Base-by-base conservation (phyloP, 2,888 invertebrate genomes). In the Xiphydria camelus region DNA sequence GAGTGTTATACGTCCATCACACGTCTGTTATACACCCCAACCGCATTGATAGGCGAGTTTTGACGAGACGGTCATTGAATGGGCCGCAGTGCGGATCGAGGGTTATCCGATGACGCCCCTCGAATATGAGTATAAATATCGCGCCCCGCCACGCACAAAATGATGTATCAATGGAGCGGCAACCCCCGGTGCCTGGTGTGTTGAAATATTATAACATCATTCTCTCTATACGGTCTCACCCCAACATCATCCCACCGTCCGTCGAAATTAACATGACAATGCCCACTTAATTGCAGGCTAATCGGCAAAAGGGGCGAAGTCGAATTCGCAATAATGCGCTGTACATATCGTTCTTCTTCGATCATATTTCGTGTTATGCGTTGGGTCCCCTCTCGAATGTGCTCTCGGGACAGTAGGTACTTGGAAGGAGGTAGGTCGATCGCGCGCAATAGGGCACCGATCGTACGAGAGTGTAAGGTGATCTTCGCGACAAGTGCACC, bases 181-280 rank as follows among this genome's bases (percentile, higher is more conserved):
- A 64, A 65, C 67, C 64, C 65, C 68, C 57, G 61, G 56, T 62
- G 62, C 64, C 58, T 55, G 45, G 38, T 61, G 69, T 67, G 67
- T 68, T 70, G 74, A 74, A 74, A 74, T 73, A 74, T 74, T 73
- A 72, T 72, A 72, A 73, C 68, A 70, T 71, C 62, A 67, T 67
- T 67, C 61, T 64, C 58, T 57, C 53, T 55, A n/a, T n/a, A n/a
- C n/a, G n/a, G n/a, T n/a, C n/a, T n/a, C n/a, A n/a, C n/a, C n/a
- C n/a, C n/a, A n/a, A n/a, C n/a, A n/a, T n/a, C n/a, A n/a, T 37
- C 42, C 53, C 55, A 58, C 59, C 57, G 55, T n/a, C n/a, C n/a
- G 53, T 49, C 53, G 54, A 53, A 59, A 70, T 74, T 70, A 73
- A 67, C 74, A 73, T 72, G 65, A 73, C 73, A 74, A 74, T 74